Percentiles rank a stretch among this genome's conserved stretches.
Conservation (phyloP, 2,888 invertebrate genomes). For the Quadroppia sp. region DNA sequence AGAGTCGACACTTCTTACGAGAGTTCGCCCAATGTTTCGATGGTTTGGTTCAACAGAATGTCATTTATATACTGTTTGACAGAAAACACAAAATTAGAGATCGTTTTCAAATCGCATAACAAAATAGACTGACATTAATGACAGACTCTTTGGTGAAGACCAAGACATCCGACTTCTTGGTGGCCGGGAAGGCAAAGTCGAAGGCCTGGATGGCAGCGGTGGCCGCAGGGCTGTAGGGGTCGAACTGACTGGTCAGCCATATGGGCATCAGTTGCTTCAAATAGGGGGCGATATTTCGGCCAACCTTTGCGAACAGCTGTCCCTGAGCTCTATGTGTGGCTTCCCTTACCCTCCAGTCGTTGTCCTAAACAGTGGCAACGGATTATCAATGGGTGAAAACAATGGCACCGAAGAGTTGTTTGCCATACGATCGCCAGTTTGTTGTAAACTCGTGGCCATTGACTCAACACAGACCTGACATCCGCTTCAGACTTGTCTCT, state of each 20-base stretch:
- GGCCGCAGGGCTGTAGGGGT: slow-evolving; percentile 78
- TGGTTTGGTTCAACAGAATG: slow-evolving; percentile 61
- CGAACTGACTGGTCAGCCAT: slow-evolving; percentile 81
- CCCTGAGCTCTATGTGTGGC: slow-evolving; percentile 69
- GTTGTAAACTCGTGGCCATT: slow-evolving; percentile 77
- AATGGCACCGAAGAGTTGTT: background rate
- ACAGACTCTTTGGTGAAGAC: slow-evolving; percentile 78
- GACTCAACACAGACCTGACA: slow-evolving; percentile 67
- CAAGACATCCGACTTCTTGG: slow-evolving; percentile 72
- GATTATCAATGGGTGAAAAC: background rate
- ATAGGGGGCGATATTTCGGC: slow-evolving; percentile 71
- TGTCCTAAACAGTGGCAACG: slow-evolving; percentile 57
- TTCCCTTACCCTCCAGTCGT: slow-evolving; percentile 78
- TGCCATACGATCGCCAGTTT: slow-evolving; percentile 60
- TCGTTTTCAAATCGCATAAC: background rate
- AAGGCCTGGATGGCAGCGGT: slow-evolving; percentile 67
- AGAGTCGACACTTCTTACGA: slow-evolving; percentile 50
- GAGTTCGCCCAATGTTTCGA: slow-evolving; percentile 53
- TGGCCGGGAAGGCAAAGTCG: slow-evolving; percentile 67
- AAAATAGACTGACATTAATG: slow-evolving; percentile 55
- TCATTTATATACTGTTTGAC: slow-evolving; percentile 62
- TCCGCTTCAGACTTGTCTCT: slow-evolving; percentile 62
- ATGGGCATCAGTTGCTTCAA: slow-evolving; percentile 70
- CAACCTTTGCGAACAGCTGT: slow-evolving; percentile 61
- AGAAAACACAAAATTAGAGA: slow-evolving; percentile 42